Percentiles rank a stretch among this genome's conserved stretches.
These are phyloP conservation scores for Spizella passerina DNA, from an alignment of 2,797 vertebrate species.

Conservation along the genomic window DNA sequence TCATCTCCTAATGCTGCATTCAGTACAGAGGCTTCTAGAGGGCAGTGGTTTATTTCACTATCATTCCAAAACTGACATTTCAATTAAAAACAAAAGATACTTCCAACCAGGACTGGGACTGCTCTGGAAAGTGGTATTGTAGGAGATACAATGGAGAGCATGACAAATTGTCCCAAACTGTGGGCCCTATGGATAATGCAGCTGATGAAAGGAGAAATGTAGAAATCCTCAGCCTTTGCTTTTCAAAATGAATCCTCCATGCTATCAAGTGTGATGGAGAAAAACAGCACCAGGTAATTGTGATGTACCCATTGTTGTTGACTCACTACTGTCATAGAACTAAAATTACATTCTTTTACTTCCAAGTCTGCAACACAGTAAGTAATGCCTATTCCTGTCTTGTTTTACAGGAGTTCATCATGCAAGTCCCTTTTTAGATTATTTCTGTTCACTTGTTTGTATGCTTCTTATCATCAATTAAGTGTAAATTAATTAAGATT, in stretches of 20 bases:
- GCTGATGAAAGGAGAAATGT: neutral
- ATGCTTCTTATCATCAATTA: neutral
- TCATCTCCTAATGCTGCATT: neutral
- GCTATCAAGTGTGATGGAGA: neutral
- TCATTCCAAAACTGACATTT: slow-evolving; percentile 7
- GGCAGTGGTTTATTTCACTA: neutral
- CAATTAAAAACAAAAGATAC: slow-evolving; percentile 17
- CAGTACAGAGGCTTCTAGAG: neutral
- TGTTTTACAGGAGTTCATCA: neutral
- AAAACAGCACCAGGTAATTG: neutral
- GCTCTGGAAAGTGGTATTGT: slow-evolving; percentile 13
- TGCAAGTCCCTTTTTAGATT: neutral
- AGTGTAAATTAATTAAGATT: neutral
- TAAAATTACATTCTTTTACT: neutral
- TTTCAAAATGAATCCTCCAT: neutral
- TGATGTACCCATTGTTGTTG: neutral
- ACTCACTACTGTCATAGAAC: neutral
- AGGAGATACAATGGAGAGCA: neutral
- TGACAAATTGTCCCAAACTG: neutral
- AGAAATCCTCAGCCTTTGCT: neutral
- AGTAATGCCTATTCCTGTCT: neutral
- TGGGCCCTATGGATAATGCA: neutral
- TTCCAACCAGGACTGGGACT: neutral
- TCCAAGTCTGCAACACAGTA: neutral
- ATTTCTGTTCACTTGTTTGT: neutral